phyloP scores from a whole-genome alignment of 2,113 vertebrate genomes.

The Pongo abelii region DNA sequence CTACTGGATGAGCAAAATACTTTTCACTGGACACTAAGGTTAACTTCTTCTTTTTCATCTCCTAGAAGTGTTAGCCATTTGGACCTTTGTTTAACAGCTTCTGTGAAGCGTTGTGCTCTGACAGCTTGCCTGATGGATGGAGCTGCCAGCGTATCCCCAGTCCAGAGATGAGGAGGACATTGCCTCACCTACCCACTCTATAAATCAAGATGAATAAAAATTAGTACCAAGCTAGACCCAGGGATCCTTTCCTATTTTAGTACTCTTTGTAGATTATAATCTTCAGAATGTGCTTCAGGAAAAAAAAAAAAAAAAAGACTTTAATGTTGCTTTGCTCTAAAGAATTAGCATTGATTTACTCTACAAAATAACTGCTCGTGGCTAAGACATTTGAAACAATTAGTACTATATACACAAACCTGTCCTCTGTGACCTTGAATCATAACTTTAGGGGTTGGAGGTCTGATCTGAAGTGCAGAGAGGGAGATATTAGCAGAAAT shows the following conservation, averaged over 20 bases:
- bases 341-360: slow-evolving; percentile 48
- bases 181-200: slow-evolving; percentile 29
- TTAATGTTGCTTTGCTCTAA: background rate
- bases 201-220: slow-evolving; percentile 65
- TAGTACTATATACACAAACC: background rate
- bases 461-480: background rate
- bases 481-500: background rate
- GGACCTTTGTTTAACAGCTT: slow-evolving; percentile 43
- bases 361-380: background rate
- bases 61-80: slow-evolving; percentile 9
- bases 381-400: slow-evolving; percentile 22
- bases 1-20: background rate
- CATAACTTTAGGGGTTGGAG: background rate
- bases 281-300: slow-evolving; percentile 44
- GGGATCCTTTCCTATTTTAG: slow-evolving; percentile 22
- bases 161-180: background rate
- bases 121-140: slow-evolving; percentile 60
- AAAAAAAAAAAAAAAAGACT: background rate
- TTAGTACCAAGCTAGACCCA: background rate
- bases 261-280: slow-evolving; percentile 54
- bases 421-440: background rate
- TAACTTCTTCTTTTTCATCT: slow-evolving; percentile 45
- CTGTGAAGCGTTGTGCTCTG: background rate
- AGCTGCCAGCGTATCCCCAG: background rate
- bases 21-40: slow-evolving; percentile 6